Conservation (phyloP, 2,888 invertebrate species). For the Clunio marinus region DNA sequence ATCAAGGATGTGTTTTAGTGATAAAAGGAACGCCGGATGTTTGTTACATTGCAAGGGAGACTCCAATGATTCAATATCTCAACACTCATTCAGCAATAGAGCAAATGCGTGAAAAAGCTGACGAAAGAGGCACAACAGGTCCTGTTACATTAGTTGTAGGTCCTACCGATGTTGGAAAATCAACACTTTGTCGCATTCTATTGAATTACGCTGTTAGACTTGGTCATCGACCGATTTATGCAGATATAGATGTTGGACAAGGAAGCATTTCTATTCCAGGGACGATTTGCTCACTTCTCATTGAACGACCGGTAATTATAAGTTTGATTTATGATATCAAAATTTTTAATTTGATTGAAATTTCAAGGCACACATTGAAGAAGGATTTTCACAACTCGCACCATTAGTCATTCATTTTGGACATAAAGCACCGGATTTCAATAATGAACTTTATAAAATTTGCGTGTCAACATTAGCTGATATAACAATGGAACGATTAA, state of each 20-base stretch:
- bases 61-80: constrained; percentile 92
- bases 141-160: constrained; percentile 89
- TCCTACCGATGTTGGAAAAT: constrained; percentile 94
- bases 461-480: constrained; percentile 80
- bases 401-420: constrained; percentile 94
- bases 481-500: constrained; percentile 76
- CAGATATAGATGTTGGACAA: constrained; percentile 95
- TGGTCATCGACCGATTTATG: constrained; percentile 82
- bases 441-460: constrained; percentile 77
- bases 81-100: constrained; percentile 96
- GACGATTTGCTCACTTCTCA: constrained; percentile 80
- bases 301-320: constrained; percentile 89
- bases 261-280: constrained; percentile 89
- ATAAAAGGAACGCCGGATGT: constrained; percentile 86
- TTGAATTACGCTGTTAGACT: constrained; percentile 93
- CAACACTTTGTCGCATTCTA: constrained; percentile 80
- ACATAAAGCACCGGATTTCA: constrained; percentile 69
- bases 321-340: too few relatives aligned
- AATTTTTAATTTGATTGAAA: too few relatives aligned
- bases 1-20: constrained; percentile 88
- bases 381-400: constrained; percentile 90
- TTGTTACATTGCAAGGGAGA: constrained; percentile 91
- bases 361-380: too few relatives aligned
- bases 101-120: constrained; percentile 77
- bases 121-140: constrained; percentile 67